Percentiles rank a stretch among this genome's conserved stretches.
Evolutionary conservation across 2,888 invertebrate genomes (phyloP).

Genomic region (Temnothorax ravouxi): DNA sequence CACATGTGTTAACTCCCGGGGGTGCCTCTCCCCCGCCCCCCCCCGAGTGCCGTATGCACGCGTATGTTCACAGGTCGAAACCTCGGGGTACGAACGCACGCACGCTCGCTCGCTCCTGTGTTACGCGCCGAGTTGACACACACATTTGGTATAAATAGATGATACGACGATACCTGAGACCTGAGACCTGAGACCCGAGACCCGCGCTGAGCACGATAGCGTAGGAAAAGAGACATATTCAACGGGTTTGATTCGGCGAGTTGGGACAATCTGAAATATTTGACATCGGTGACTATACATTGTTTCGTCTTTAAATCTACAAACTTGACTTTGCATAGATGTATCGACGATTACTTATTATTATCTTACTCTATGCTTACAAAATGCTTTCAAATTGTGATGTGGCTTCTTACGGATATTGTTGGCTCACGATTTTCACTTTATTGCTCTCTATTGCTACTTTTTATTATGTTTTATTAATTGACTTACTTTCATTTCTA

Average conservation of each 20-base stretch:
- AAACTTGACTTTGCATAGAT: too few species aligned
- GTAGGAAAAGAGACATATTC: not conserved
- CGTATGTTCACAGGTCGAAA: constrained; percentile 50
- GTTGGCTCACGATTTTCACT: too few species aligned
- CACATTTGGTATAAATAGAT: constrained; percentile 38
- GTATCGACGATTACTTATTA: too few species aligned
- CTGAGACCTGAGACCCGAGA: not conserved
- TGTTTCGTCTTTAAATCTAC: too few species aligned
- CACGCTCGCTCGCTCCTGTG: constrained; percentile 8
- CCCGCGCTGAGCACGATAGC: not conserved
- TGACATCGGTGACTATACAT: too few species aligned
- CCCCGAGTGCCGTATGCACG: constrained; percentile 23
- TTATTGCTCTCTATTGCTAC: too few species aligned
- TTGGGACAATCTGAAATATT: not conserved
- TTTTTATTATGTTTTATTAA: too few species aligned
- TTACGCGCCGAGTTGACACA: constrained; percentile 6
- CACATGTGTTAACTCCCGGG: constrained; percentile 65
- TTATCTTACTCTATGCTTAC: too few species aligned
- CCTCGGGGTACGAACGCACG: constrained; percentile 56
- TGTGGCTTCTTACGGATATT: too few species aligned
- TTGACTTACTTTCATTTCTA: too few species aligned
- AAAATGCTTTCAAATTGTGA: too few species aligned
- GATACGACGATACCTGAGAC: constrained; percentile 5
- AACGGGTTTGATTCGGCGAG: not conserved
- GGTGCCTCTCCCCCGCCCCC: not conserved